Conservation (phyloP, 2,113 vertebrate species). For the Rhinopomastus cyanomelas region DNA sequence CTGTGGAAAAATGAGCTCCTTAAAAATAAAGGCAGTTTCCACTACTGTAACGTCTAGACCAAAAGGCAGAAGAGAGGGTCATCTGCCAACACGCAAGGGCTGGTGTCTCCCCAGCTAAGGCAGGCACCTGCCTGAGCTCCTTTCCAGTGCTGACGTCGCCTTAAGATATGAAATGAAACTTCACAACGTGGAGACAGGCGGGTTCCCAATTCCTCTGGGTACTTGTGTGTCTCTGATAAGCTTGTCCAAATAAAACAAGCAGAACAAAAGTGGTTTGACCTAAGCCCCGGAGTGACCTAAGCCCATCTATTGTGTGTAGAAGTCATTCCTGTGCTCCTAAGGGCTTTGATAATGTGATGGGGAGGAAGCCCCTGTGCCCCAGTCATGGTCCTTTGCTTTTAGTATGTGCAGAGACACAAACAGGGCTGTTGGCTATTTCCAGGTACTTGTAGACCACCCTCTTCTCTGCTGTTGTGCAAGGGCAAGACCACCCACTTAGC, state of each 20-base stretch:
- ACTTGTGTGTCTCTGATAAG: background rate
- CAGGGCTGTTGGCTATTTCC: background rate
- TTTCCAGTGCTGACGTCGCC: background rate
- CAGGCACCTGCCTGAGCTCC: background rate
- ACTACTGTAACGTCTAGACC: conserved; percentile 52
- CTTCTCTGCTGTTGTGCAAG: background rate
- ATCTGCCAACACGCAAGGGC: conserved; percentile 9
- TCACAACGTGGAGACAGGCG: background rate
- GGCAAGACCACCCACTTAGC: background rate
- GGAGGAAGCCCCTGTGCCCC: background rate
- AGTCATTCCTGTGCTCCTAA: background rate
- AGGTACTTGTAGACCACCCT: background rate
- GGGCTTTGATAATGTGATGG: background rate
- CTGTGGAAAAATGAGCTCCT: conserved; percentile 33
- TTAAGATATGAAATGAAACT: background rate
- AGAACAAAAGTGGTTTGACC: background rate
- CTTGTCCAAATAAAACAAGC: background rate
- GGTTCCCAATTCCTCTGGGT: background rate
- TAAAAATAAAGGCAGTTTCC: conserved; percentile 22
- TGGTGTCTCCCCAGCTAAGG: background rate
- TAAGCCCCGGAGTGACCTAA: background rate
- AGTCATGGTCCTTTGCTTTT: background rate
- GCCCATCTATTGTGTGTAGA: background rate
- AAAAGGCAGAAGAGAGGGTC: background rate
- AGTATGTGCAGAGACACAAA: background rate